A percentile compares a stretch with the other conserved stretches of the same genome.
Conservation (phyloP, 2,888 invertebrate species). For the Drosophila suboccidentalis region DNA sequence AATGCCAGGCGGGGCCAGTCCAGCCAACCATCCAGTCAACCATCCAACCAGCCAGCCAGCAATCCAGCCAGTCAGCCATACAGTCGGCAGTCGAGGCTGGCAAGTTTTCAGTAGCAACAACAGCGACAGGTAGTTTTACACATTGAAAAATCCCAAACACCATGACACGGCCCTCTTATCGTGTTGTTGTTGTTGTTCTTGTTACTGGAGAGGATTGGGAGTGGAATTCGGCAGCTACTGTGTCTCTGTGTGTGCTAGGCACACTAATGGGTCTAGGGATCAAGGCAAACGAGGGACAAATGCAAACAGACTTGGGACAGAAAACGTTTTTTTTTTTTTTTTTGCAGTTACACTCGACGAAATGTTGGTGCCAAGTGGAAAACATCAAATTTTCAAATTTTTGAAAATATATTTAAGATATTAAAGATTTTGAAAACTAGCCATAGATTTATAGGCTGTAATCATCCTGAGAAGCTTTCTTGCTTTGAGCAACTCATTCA, state of each 20-base stretch:
- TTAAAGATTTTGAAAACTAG: no score
- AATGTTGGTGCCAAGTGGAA: not conserved
- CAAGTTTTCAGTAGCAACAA: constrained; percentile 68
- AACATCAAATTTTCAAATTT: no score
- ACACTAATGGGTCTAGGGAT: constrained; percentile 81
- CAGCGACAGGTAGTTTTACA: constrained; percentile 81
- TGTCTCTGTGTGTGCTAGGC: constrained; percentile 48
- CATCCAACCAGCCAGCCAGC: constrained; percentile 36
- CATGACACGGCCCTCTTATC: constrained; percentile 64
- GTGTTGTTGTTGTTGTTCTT: constrained; percentile 9
- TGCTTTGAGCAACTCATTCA: no score
- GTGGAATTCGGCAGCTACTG: constrained; percentile 54
- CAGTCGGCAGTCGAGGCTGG: constrained; percentile 21
- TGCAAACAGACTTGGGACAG: constrained; percentile 72
- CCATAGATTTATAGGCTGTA: no score
- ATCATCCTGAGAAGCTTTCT: no score
- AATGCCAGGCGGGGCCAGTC: constrained; percentile 53
- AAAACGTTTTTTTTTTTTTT: constrained; percentile 37
- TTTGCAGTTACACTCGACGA: constrained; percentile 38
- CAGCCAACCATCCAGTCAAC: constrained; percentile 27
- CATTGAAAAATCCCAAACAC: constrained; percentile 80
- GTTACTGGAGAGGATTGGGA: constrained; percentile 33
- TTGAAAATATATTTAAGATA: no score
- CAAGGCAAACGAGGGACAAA: constrained; percentile 75
- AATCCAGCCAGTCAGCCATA: constrained; percentile 23